Evolutionary conservation across 2,113 vertebrate genomes (phyloP).

Genomic region (Strigops habroptila): DNA sequence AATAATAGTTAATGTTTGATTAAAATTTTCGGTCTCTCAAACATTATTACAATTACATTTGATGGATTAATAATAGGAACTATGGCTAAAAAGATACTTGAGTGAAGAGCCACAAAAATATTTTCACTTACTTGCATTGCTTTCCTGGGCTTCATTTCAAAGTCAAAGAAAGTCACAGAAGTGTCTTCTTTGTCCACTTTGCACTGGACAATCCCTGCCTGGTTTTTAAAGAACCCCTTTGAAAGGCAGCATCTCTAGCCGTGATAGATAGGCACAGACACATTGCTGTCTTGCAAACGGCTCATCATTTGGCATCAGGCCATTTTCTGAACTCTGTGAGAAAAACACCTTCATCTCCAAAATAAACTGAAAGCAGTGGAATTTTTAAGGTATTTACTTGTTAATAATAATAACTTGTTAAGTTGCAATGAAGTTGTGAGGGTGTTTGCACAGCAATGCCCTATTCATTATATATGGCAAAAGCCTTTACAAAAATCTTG

Average conservation of each 20-base stretch:
- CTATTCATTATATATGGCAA: neutral
- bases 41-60: neutral
- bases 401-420: neutral
- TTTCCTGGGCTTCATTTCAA: neutral
- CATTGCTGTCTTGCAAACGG: neutral
- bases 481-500: neutral
- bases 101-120: neutral
- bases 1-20: neutral
- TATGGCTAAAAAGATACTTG: neutral
- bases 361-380: neutral
- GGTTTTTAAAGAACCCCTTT: neutral
- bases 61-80: neutral
- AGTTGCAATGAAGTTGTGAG: neutral
- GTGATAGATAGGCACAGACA: neutral
- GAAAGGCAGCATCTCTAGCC: neutral
- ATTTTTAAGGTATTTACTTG: neutral
- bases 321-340: neutral
- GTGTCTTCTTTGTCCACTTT: neutral
- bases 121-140: neutral
- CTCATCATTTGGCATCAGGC: neutral
- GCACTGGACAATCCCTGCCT: neutral
- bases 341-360: neutral
- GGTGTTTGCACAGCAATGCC: neutral
- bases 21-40: neutral
- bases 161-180: neutral